Percentiles rank a stretch among this genome's conserved stretches.
These are phyloP conservation scores for Drosophila subpulchrella DNA, from an alignment of 1,140 invertebrate species.

Conservation along the genomic window DNA sequence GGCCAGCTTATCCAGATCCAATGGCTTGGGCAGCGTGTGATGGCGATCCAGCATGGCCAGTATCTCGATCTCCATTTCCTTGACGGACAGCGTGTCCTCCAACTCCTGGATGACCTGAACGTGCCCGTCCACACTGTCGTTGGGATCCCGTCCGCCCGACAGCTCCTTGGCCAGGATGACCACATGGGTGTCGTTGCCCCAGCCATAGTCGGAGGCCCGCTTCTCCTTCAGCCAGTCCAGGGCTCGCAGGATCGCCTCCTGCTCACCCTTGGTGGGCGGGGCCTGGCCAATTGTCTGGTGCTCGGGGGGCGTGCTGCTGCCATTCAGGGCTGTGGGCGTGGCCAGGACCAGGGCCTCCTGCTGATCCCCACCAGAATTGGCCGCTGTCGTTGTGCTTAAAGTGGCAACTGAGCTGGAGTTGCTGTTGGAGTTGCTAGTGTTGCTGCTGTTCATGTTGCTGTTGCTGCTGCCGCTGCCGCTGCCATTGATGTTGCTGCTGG, in stretches of 20 bases:
- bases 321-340: conserved; percentile 23
- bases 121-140: conserved; percentile 82
- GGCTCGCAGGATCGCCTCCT: conserved; percentile 87
- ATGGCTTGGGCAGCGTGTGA: conserved; percentile 85
- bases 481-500: conserved; percentile 17
- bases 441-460: not conserved
- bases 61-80: conserved; percentile 93
- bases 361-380: not conserved
- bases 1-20: conserved; percentile 90
- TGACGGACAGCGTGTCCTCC: conserved; percentile 91
- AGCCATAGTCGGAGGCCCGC: conserved; percentile 89
- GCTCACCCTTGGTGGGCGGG: conserved; percentile 85
- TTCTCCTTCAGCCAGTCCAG: conserved; percentile 89
- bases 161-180: conserved; percentile 88
- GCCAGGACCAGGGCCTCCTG: conserved; percentile 19
- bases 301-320: conserved; percentile 17
- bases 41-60: conserved; percentile 89
- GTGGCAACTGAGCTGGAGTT: not conserved
- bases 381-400: conserved; percentile 3
- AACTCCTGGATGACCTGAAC: conserved; percentile 84
- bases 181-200: conserved; percentile 91
- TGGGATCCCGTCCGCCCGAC: conserved; percentile 84
- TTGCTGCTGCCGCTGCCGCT: conserved; percentile 2
- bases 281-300: conserved; percentile 78
- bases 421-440: conserved; percentile 12